These are phyloP conservation scores for Vidua chalybeata DNA, from an alignment of 2,113 vertebrate species.

Conservation along the genomic window DNA sequence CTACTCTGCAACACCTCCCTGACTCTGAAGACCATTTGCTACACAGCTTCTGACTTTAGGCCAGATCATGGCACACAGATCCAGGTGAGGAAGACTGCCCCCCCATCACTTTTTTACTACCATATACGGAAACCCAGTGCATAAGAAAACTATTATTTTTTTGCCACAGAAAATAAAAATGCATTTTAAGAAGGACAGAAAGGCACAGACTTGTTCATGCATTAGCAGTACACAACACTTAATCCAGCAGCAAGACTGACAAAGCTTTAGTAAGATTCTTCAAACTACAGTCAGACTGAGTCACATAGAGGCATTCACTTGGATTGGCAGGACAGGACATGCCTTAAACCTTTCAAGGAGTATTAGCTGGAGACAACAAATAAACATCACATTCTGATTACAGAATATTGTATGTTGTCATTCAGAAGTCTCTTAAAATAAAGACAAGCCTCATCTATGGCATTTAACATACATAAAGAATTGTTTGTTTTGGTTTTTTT, in stretches of 20 bases:
- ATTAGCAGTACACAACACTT: neutral
- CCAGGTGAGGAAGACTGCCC: neutral
- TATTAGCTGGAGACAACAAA: neutral
- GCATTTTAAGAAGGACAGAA: neutral
- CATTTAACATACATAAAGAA: neutral
- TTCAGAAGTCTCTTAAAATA: neutral
- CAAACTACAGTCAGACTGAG: neutral
- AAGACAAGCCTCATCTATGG: neutral
- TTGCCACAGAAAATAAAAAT: neutral
- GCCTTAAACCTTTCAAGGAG: neutral
- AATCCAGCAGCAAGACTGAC: neutral
- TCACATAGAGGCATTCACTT: neutral
- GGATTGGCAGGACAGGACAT: neutral
- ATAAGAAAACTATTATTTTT: neutral
- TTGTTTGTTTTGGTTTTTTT: neutral
- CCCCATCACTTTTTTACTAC: neutral
- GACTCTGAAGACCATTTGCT: neutral
- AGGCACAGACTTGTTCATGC: neutral
- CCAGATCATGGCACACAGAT: neutral
- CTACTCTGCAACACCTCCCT: neutral
- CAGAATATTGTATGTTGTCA: neutral
- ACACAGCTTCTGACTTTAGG: neutral
- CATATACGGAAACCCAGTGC: neutral
- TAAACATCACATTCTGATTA: neutral
- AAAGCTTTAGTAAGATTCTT: neutral